phyloP scores from a whole-genome alignment of 2,113 vertebrate genomes.

The Cryptomyrus ogoouensis region DNA sequence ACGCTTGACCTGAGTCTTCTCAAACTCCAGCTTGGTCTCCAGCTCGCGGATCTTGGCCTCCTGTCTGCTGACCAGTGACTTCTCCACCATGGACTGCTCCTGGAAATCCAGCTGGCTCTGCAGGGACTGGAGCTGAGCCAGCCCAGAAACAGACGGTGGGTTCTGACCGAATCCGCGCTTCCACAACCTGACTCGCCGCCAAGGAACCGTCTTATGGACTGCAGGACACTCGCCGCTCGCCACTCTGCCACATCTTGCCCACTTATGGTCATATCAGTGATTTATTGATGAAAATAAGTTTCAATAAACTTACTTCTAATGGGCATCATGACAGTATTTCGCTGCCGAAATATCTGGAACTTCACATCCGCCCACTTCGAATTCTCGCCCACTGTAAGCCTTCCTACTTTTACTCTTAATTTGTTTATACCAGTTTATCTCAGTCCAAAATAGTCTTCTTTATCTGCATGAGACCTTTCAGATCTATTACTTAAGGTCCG shows the following conservation, averaged over 20 bases:
- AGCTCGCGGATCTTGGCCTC: constrained; percentile 92
- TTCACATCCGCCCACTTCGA: neutral
- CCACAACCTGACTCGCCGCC: neutral
- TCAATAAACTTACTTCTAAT: constrained; percentile 1
- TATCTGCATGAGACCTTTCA: constrained; percentile 8
- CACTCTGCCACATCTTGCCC: neutral
- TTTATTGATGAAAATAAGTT: neutral
- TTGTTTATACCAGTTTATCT: constrained; percentile 6
- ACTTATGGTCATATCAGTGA: neutral
- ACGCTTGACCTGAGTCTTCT: constrained; percentile 93
- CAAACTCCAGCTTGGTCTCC: constrained; percentile 91
- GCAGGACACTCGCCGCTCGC: too few species aligned
- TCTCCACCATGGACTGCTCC: constrained; percentile 98
- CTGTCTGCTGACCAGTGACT: constrained; percentile 87
- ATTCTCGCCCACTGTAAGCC: neutral
- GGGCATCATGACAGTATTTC: constrained; percentile 7
- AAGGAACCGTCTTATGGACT: neutral
- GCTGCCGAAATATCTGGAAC: neutral
- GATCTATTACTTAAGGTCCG: constrained; percentile 30
- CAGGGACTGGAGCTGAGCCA: constrained; percentile 75
- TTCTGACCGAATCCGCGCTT: neutral
- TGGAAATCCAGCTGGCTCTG: constrained; percentile 95
- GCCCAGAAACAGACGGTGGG: neutral
- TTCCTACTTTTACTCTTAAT: neutral
- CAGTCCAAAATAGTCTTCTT: neutral